Evolutionary conservation across 2,797 vertebrate genomes (phyloP).

Genomic region (Austrolebias charrua): DNA sequence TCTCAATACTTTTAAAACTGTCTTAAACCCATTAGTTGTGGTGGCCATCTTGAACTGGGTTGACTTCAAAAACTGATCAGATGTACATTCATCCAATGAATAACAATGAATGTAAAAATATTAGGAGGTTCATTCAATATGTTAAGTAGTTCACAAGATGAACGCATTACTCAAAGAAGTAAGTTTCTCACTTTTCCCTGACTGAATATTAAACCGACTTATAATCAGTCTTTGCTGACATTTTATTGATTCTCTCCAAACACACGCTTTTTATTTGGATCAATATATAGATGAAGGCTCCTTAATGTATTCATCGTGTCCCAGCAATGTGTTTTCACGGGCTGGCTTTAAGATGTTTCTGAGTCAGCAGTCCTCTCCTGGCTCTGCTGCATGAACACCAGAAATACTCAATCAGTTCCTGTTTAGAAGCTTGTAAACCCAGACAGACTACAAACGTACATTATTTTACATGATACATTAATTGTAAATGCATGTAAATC

Average conservation of each 20-base stretch:
- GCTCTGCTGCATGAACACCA: conserved; percentile 59
- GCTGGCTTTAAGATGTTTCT: conserved; percentile 66
- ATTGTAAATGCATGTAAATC: no score
- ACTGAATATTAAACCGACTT: conserved; percentile 13
- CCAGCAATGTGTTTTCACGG: conserved; percentile 68
- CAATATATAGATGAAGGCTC: conserved; percentile 51
- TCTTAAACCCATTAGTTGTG: no score
- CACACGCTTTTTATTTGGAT: conserved; percentile 47
- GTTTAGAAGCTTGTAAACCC: conserved; percentile 51
- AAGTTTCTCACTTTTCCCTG: background rate
- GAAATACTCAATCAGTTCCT: conserved; percentile 73
- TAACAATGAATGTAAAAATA: no score
- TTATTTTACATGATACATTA: background rate
- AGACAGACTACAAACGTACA: conserved; percentile 22
- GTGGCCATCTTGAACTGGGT: no score
- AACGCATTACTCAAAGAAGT: background rate
- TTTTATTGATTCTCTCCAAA: conserved; percentile 8
- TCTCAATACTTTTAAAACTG: no score
- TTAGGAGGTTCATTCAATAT: no score
- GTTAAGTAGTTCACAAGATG: no score
- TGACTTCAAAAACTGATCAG: no score
- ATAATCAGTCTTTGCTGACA: conserved; percentile 6
- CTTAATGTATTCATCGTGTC: conserved; percentile 68
- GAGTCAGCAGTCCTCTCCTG: conserved; percentile 66
- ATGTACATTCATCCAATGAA: no score